Evolutionary conservation across 2,113 vertebrate species (phyloP), one percentile per base, ranked within the genome.

Genomic region (Acrocephalus kingi): DNA sequence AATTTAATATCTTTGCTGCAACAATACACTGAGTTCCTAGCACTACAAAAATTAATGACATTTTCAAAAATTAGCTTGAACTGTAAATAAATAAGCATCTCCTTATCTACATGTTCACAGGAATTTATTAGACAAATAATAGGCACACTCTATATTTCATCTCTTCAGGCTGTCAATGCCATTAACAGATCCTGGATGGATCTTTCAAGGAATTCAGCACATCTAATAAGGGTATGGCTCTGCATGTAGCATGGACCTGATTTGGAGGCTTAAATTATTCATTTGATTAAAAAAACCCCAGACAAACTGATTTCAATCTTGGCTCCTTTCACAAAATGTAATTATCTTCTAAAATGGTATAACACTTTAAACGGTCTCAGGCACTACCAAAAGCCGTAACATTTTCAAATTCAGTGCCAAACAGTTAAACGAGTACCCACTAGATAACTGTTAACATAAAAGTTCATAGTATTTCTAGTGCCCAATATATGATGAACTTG

Each of bases 11-110:
- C 61, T 87, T 92, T 25, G 9, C 48, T 67, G 67, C 24, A 85
- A 87, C 46, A 86, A 75, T 87, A 93, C 51, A 55, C 12, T 66
- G 62, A 51, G 46, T 89, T 91, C 80, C 39, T 51, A 89, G 59
- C 66, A 74, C 46, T 71, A 55, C 35, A 94, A 89, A 91, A 95
- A 85, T 54, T 90, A 96, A 90, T 84, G 35, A 90, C 41, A 43
- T 43, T 25, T 92, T 87, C 0, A 4, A 96, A 89, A 95, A 94
- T 95, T 75, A 96, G 79, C 73, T 68, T 81, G 59, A 82, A 71
- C 55, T 74, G 59, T 87, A 96, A 95, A 95, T 92, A 89, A 90
- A 89, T 87, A 88, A 89, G 39, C 79, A 90, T 66, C 43, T 88
- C 48, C 39, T 20, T 88, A 88, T 75, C 77, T 91, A 67, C 52